Evolutionary conservation across 2,888 invertebrate species (phyloP).

Genomic region (Caenorhabditis afra): DNA sequence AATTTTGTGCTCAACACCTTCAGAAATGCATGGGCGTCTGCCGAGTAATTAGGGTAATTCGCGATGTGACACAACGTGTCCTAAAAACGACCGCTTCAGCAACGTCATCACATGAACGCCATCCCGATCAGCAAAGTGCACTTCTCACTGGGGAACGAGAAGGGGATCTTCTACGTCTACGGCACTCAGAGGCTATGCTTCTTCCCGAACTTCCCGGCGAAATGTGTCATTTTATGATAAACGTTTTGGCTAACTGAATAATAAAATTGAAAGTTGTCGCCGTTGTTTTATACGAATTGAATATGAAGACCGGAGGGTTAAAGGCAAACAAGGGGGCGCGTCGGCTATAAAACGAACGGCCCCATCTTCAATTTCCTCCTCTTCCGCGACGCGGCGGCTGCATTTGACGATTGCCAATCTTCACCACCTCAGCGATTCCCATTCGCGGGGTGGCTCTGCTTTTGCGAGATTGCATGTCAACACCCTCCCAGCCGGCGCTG

Average conservation of each 20-base stretch:
- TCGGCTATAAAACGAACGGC: no score
- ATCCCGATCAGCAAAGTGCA: conserved; percentile 78
- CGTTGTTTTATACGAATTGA: not conserved
- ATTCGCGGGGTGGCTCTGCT: not conserved
- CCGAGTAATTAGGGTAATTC: conserved; percentile 74
- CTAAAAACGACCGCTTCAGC: conserved; percentile 61
- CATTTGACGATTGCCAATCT: no score
- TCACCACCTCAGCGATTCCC: conserved; percentile 19
- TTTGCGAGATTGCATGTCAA: conserved; percentile 52
- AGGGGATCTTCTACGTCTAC: conserved; percentile 80
- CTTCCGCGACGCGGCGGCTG: no score
- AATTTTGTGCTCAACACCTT: conserved; percentile 77
- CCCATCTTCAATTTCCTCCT: not conserved
- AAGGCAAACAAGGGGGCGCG: not conserved
- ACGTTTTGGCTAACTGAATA: conserved; percentile 1
- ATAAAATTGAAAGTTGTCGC: conserved; percentile 1
- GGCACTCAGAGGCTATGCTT: conserved; percentile 78
- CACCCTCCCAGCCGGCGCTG: conserved; percentile 25
- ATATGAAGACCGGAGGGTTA: not conserved
- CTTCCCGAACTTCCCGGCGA: conserved; percentile 79
- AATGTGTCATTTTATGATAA: conserved; percentile 72
- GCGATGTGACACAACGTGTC: not conserved
- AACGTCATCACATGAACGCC: conserved; percentile 77
- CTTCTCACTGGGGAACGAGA: conserved; percentile 70
- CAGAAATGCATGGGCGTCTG: conserved; percentile 77